Evolutionary conservation across 2,797 vertebrate genomes (phyloP).

Genomic region (Channallabes apus): DNA sequence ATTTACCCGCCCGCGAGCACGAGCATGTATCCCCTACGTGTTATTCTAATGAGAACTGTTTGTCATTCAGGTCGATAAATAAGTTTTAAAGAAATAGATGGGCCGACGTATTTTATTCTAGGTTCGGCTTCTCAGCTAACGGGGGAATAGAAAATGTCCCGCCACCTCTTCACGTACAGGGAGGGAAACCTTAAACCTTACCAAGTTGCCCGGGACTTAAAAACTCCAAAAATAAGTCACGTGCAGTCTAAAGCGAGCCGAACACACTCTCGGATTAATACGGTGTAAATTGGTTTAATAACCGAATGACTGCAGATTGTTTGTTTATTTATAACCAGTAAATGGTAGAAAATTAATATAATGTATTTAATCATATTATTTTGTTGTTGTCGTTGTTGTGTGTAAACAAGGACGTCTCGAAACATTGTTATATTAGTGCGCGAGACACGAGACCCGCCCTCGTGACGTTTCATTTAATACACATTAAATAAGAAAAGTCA

Average conservation of each 20-base stretch:
- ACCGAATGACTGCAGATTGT: neutral
- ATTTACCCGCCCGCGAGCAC: neutral
- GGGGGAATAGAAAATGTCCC: constrained; percentile 5
- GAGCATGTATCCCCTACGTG: constrained; percentile 4
- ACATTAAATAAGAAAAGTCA: neutral
- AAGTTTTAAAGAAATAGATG: neutral
- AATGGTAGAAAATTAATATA: too few relatives aligned
- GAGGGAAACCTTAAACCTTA: constrained; percentile 25
- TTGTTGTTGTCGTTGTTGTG: neutral
- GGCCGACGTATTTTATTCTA: neutral
- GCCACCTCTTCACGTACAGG: constrained; percentile 3
- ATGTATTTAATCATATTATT: neutral
- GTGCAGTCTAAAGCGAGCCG: neutral
- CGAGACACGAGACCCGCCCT: constrained; percentile 16
- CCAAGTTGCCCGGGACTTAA: constrained; percentile 28
- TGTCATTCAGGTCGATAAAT: neutral
- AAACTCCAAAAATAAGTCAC: constrained; percentile 37
- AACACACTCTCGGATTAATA: neutral
- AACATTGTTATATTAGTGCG: neutral
- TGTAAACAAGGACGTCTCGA: neutral
- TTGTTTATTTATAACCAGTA: neutral
- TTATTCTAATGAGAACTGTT: neutral
- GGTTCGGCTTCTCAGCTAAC: neutral
- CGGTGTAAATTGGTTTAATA: too few relatives aligned
- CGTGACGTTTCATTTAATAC: constrained; percentile 1